phyloP scores from a whole-genome alignment of 2,797 vertebrate genomes.

The Hydrocynus forskahlii region DNA sequence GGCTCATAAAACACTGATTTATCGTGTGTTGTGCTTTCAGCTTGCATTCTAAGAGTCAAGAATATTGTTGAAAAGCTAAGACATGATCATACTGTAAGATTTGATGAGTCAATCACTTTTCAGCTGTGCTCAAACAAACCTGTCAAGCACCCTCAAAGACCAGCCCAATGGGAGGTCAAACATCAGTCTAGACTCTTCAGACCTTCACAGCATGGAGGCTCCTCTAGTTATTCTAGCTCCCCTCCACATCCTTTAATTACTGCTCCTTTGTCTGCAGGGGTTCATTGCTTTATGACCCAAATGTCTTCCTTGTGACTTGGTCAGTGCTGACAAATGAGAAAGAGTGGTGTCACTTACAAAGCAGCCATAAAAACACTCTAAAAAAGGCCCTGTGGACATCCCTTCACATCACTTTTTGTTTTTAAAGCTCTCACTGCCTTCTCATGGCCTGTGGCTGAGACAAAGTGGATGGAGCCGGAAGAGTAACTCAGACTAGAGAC shows the following conservation, averaged over 20 bases:
- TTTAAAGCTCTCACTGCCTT: constrained; percentile 14
- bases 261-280: constrained; percentile 45
- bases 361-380: constrained; percentile 54
- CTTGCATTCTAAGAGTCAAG: too few relatives aligned
- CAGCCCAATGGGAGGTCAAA: constrained; percentile 34
- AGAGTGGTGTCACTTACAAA: constrained; percentile 46
- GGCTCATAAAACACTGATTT: too few relatives aligned
- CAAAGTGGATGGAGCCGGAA: neutral
- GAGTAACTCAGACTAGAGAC: neutral
- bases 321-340: constrained; percentile 57
- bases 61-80: too few relatives aligned
- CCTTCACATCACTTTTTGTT: constrained; percentile 20
- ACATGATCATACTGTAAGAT: too few relatives aligned
- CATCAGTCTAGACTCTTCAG: constrained; percentile 37
- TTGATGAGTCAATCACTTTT: neutral
- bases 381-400: constrained; percentile 48
- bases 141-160: neutral
- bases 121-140: neutral
- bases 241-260: constrained; percentile 37
- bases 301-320: constrained; percentile 56
- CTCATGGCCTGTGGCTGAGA: neutral
- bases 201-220: constrained; percentile 29
- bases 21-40: too few relatives aligned
- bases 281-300: constrained; percentile 55
- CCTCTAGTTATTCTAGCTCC: constrained; percentile 12